These are phyloP conservation scores for Tipula confusa DNA, from an alignment of 2,888 invertebrate species.

Conservation along the genomic window DNA sequence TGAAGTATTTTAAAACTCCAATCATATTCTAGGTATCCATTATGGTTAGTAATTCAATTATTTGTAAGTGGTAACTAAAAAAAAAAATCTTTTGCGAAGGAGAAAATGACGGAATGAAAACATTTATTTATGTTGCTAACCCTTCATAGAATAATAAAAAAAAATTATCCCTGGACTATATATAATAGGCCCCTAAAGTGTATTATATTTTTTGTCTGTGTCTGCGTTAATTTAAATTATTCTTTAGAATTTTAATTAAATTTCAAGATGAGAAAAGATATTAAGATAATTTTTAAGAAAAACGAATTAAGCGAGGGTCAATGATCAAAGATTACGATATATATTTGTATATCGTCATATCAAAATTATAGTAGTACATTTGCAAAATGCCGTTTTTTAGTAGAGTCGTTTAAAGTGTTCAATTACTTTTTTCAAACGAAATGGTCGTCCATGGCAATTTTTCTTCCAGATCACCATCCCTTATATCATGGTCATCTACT, in stretches of 20 bases:
- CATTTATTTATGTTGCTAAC: neutral
- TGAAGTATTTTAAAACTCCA: neutral
- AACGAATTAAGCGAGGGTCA: conserved; percentile 3
- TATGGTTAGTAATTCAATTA: neutral
- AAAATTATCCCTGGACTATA: neutral
- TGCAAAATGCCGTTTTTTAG: no score
- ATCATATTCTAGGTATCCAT: neutral
- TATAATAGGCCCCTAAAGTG: neutral
- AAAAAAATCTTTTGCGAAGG: neutral
- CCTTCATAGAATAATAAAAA: neutral
- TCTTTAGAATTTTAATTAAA: neutral
- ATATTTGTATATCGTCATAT: no score
- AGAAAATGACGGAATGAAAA: no score
- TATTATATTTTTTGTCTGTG: neutral
- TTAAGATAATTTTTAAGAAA: neutral
- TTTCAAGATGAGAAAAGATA: neutral
- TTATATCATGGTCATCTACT: no score
- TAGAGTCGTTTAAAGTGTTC: no score
- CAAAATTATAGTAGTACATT: no score
- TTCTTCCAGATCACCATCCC: no score
- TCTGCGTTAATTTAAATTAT: neutral
- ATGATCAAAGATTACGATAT: neutral
- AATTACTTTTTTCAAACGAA: no score
- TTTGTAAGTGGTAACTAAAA: neutral
- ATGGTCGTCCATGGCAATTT: no score